phyloP scores from a whole-genome alignment of 2,888 invertebrate species.

The Apotomis betuletana region DNA sequence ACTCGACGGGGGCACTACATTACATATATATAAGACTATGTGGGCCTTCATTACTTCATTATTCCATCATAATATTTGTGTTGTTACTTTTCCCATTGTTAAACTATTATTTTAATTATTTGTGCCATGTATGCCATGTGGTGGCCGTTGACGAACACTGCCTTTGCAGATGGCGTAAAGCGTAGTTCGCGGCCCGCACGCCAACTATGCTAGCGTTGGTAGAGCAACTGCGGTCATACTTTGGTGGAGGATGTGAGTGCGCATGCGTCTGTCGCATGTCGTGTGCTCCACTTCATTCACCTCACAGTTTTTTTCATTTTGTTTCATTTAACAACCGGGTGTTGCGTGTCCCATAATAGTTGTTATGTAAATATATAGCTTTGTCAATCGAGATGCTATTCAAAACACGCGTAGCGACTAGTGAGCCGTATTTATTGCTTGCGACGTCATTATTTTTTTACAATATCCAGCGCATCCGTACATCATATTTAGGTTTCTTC shows the following conservation, averaged over 20 bases:
- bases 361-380: slow-evolving; percentile 23
- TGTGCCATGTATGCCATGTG: slow-evolving; percentile 15
- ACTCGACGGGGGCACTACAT: too few relatives aligned
- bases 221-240: slow-evolving; percentile 81
- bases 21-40: too few relatives aligned
- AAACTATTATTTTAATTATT: slow-evolving; percentile 1
- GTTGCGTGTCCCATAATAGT: slow-evolving; percentile 30
- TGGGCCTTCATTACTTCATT: too few relatives aligned
- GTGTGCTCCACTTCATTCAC: slow-evolving; percentile 45
- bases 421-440: too few relatives aligned
- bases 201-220: slow-evolving; percentile 83
- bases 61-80: too few relatives aligned
- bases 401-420: too few relatives aligned
- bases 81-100: not conserved
- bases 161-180: slow-evolving; percentile 81
- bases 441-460: too few relatives aligned
- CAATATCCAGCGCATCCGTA: too few relatives aligned
- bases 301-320: slow-evolving; percentile 7
- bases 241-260: slow-evolving; percentile 82
- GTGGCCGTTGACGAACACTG: slow-evolving; percentile 62
- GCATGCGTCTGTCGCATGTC: slow-evolving; percentile 57
- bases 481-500: too few relatives aligned
- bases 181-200: slow-evolving; percentile 73
- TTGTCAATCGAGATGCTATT: not conserved
- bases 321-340: slow-evolving; percentile 34